Evolutionary conservation across 2,113 vertebrate genomes (phyloP).

Genomic region (Pheucticus melanocephalus): DNA sequence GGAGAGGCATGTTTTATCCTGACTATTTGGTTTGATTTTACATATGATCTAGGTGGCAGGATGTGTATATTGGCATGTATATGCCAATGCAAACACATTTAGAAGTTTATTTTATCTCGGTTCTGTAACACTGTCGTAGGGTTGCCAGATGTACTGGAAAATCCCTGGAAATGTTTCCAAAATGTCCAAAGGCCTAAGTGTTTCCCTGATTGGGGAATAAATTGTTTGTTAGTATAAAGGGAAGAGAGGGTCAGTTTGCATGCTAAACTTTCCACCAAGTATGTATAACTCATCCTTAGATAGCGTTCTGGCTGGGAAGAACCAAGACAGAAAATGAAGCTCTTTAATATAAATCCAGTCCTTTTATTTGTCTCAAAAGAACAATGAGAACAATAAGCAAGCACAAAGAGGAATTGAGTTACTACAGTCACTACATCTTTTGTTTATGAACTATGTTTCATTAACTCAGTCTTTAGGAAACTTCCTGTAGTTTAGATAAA

Average conservation of each 20-base stretch:
- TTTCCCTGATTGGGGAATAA: background rate
- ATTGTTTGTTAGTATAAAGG: background rate
- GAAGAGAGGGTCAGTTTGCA: background rate
- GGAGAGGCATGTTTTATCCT: background rate
- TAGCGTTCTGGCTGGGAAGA: background rate
- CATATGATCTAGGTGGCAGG: background rate
- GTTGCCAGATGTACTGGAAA: background rate
- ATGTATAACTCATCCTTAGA: background rate
- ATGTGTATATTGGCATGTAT: background rate
- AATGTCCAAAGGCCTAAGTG: background rate
- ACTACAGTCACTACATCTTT: background rate
- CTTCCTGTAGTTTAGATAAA: background rate
- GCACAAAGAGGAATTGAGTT: background rate
- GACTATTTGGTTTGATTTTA: background rate
- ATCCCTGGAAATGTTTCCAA: background rate
- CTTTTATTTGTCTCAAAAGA: background rate
- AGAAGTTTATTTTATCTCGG: background rate
- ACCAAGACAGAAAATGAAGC: background rate
- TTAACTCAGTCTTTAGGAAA: background rate
- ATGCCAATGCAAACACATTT: background rate
- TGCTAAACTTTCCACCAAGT: background rate
- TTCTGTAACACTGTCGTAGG: background rate
- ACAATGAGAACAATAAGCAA: background rate
- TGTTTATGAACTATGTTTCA: background rate
- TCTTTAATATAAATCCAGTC: background rate